A percentile compares a stretch with the other conserved stretches of the same genome.
Evolutionary conservation across 2,113 vertebrate species (phyloP).

Genomic region (Hippocampus comes): DNA sequence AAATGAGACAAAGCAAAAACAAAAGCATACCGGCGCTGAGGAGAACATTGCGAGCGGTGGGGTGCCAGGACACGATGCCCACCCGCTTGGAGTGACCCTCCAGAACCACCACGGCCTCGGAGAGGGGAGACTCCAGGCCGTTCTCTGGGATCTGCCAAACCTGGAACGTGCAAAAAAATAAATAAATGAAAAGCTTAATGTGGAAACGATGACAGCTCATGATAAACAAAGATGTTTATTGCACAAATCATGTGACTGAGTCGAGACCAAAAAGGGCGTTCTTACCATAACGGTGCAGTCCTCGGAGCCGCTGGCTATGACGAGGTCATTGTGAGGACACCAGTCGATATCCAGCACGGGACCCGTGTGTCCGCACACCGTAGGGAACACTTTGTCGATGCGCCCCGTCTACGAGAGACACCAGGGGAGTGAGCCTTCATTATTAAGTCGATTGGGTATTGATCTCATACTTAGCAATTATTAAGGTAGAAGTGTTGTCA

Average conservation of each 20-base stretch:
- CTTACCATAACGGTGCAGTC: slow-evolving; percentile 94
- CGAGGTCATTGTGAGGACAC: slow-evolving; percentile 94
- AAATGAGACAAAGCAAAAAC: background rate
- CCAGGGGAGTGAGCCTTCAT: background rate
- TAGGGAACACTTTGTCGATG: slow-evolving; percentile 83
- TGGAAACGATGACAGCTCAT: background rate
- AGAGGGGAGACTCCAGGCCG: slow-evolving; percentile 83
- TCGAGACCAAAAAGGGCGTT: background rate
- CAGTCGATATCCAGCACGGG: slow-evolving; percentile 96
- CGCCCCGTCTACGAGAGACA: slow-evolving; percentile 57
- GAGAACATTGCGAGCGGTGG: slow-evolving; percentile 89
- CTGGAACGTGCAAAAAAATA: slow-evolving; percentile 53
- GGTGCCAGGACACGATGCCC: slow-evolving; percentile 95
- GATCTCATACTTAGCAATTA: background rate
- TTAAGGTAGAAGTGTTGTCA: too few relatives aligned
- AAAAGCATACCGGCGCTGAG: slow-evolving; percentile 88
- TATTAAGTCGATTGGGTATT: background rate
- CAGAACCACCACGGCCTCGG: slow-evolving; percentile 87
- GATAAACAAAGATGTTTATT: background rate
- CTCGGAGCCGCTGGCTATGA: slow-evolving; percentile 94
- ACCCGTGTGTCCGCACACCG: slow-evolving; percentile 94
- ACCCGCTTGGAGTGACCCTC: slow-evolving; percentile 97
- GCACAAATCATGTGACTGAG: background rate
- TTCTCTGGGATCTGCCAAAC: slow-evolving; percentile 98
- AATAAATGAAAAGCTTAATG: background rate